Base-by-base conservation (phyloP, 1,140 invertebrate species). In the Meloidogyne floridensis region DNA sequence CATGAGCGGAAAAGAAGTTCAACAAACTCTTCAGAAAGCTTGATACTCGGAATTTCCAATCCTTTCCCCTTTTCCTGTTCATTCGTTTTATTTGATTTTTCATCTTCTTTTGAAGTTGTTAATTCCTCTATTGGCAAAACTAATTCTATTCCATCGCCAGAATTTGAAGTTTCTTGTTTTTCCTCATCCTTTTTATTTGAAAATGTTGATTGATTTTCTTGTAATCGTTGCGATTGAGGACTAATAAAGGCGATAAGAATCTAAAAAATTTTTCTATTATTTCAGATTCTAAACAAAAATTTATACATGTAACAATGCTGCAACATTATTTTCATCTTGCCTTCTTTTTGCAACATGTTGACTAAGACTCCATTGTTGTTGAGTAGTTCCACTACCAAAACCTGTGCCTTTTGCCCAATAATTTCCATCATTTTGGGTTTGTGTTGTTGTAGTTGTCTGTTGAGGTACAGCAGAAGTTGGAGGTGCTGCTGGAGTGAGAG, bases 361-460 rank as follows among this genome's bases (percentile, higher is more conserved):
- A 87, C 97, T 95, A 6, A 97, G 94, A 90, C 97, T 96, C 95
- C 95, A 97, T 42, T 94, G 95, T 88, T 96, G 95, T 78, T 94
- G 94, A 3, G 95, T 97, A 1, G 94, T 95, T 2, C 96, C 96
- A 0, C 95, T 96, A 15, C 95, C 96, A 91, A 96, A 98, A 6
- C 96, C 96, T 1, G 95, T 97, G 8, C 92, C 92, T 85, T 98
- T 98, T 0, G 95, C 96, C 95, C 95, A 98, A 72, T 70, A 86
- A 9, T 78, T 53, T 18, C 70, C 32, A 15, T 82, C 76, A 53
- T 84, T 83, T 13, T 32, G 54, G 53, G 78, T 9, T 47, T 42
- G 20, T 15, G 78, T 56, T n/a, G n/a, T 75, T 15, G 72, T 78
- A 56, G 80, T 20, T 42, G 15, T 81, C 47, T 32, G 73, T 51